phyloP scores from a whole-genome alignment of 2,797 vertebrate genomes.

The Austrolebias charrua region DNA sequence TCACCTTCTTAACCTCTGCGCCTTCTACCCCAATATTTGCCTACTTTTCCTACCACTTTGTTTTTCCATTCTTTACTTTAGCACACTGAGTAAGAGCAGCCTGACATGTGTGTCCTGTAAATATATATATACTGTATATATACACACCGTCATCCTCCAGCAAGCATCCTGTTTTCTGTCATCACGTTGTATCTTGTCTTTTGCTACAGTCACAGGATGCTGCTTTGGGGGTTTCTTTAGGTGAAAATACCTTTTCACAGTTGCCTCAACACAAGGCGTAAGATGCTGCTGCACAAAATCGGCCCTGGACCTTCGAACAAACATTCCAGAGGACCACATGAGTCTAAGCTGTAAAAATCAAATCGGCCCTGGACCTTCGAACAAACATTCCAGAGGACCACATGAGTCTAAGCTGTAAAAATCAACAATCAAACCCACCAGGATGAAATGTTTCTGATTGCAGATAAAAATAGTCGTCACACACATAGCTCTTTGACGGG shows the following conservation, averaged over 20 bases:
- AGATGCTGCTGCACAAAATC: not conserved
- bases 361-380: constrained; percentile 3
- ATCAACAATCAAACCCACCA: constrained; percentile 48
- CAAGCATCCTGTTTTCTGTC: constrained; percentile 31
- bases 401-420: constrained; percentile 31
- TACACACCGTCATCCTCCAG: constrained; percentile 39
- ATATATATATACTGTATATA: too few relatives aligned
- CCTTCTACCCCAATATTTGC: constrained; percentile 1
- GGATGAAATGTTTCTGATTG: constrained; percentile 44
- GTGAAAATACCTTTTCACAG: not conserved
- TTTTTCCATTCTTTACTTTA: constrained; percentile 47
- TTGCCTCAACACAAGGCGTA: not conserved
- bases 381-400: constrained; percentile 23
- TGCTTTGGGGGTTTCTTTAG: constrained; percentile 14
- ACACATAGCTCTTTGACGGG: constrained; percentile 54
- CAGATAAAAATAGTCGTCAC: constrained; percentile 64
- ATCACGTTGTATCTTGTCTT: constrained; percentile 3
- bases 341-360: too few relatives aligned
- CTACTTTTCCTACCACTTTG: constrained; percentile 26
- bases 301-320: too few relatives aligned
- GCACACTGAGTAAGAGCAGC: constrained; percentile 42
- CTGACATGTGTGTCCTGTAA: constrained; percentile 21
- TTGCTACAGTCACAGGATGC: not conserved
- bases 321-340: too few relatives aligned
- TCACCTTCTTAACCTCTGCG: too few relatives aligned